These are phyloP conservation scores for Diachasmimorpha longicaudata DNA, from an alignment of 1,140 invertebrate genomes.

Conservation along the genomic window DNA sequence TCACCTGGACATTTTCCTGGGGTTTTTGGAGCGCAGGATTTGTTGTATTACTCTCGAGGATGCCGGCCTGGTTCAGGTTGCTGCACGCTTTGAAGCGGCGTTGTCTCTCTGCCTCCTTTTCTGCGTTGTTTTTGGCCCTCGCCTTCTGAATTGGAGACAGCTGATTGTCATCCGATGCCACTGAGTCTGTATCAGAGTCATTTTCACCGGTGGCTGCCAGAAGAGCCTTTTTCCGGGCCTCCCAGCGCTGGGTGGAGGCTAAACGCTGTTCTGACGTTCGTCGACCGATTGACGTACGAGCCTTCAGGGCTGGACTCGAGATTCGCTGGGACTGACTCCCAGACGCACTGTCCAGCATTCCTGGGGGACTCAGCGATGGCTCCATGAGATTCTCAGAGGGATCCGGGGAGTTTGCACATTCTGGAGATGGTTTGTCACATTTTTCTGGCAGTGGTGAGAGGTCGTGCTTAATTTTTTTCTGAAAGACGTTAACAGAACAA, in stretches of 20 bases:
- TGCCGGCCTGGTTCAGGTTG: conserved; percentile 41
- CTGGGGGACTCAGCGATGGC: neutral
- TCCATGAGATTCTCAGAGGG: neutral
- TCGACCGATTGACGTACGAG: conserved; percentile 19
- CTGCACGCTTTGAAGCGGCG: conserved; percentile 44
- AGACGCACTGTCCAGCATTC: conserved; percentile 15
- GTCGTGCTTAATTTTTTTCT: neutral
- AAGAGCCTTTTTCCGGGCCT: conserved; percentile 54
- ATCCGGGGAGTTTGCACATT: neutral
- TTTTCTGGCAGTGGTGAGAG: neutral
- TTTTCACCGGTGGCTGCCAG: conserved; percentile 51
- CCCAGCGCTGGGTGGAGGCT: conserved; percentile 57
- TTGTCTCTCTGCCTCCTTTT: conserved; percentile 45
- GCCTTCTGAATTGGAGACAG: conserved; percentile 57
- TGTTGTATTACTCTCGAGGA: neutral
- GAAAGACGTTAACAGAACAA: neutral
- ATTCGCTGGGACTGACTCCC: conserved; percentile 15
- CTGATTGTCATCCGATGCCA: conserved; percentile 43
- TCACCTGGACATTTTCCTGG: conserved; percentile 22
- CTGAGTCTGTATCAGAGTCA: conserved; percentile 54
- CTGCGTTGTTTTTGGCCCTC: conserved; percentile 48
- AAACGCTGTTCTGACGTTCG: conserved; percentile 47
- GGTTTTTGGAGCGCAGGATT: conserved; percentile 14
- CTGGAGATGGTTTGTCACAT: no score
- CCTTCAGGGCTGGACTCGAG: conserved; percentile 18